Conservation (phyloP, 2,113 vertebrate species). For the Rhinichthys klamathensis region DNA sequence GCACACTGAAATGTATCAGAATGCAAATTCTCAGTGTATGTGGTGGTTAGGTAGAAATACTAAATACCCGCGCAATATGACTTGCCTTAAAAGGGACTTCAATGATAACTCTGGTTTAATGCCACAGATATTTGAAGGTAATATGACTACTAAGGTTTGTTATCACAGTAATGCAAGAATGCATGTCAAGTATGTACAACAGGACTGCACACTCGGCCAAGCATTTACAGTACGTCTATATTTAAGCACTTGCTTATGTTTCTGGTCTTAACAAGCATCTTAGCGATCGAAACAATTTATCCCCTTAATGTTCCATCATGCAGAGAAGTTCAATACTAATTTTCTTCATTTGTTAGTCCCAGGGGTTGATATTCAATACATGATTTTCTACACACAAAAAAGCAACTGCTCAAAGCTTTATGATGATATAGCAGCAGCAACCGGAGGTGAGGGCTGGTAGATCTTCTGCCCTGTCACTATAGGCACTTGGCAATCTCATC, state of each 20-base stretch:
- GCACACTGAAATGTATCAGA: neutral
- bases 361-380: slow-evolving; percentile 22
- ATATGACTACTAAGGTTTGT: neutral
- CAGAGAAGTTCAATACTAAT: slow-evolving; percentile 4
- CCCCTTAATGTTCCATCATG: slow-evolving; percentile 17
- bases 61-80: neutral
- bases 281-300: neutral
- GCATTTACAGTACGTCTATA: neutral
- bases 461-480: neutral
- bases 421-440: neutral
- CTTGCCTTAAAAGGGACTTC: neutral
- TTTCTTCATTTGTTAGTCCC: slow-evolving; percentile 18
- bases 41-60: neutral
- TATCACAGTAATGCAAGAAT: neutral
- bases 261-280: neutral
- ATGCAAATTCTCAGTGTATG: neutral
- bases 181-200: neutral
- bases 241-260: neutral
- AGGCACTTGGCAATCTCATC: neutral
- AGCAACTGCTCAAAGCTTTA: neutral
- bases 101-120: neutral
- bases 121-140: neutral
- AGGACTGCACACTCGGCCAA: neutral
- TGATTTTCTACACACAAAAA: neutral
- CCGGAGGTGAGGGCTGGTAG: neutral